Conservation (phyloP, 2,113 vertebrate genomes). For the Platycercus adscitus region DNA sequence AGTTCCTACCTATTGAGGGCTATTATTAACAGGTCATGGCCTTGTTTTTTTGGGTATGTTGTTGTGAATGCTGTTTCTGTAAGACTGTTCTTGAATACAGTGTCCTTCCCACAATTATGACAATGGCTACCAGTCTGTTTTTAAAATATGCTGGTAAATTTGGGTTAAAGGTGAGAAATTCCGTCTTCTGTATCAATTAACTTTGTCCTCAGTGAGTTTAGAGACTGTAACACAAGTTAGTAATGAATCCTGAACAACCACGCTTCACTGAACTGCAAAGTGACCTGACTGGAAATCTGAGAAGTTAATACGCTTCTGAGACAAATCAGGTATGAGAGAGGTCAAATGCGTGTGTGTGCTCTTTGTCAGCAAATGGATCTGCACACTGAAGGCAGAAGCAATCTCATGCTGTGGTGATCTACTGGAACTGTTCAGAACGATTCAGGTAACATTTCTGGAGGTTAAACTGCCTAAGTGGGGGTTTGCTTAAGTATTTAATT, state of each 20-base stretch:
- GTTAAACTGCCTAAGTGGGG: background rate
- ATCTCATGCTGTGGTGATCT: background rate
- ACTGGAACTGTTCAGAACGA: accelerated
- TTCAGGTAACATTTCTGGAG: background rate
- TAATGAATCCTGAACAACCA: background rate
- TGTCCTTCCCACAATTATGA: background rate
- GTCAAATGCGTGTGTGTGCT: accelerated
- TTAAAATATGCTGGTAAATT: background rate
- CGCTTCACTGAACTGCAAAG: background rate
- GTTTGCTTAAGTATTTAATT: background rate
- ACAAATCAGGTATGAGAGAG: background rate
- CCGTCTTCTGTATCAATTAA: accelerated
- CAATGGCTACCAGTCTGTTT: background rate
- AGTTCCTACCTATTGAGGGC: background rate
- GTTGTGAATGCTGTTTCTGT: background rate
- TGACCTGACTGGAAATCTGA: background rate
- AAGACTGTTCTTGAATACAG: background rate
- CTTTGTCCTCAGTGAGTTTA: background rate
- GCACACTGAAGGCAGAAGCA: background rate
- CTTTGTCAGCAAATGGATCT: background rate
- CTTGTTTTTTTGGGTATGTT: background rate
- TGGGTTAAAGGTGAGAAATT: background rate
- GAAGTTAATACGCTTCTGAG: background rate
- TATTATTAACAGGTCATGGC: background rate
- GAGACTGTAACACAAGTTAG: background rate